Evolutionary conservation across 2,888 invertebrate genomes (phyloP).

Genomic region (Stratiomys singularior): DNA sequence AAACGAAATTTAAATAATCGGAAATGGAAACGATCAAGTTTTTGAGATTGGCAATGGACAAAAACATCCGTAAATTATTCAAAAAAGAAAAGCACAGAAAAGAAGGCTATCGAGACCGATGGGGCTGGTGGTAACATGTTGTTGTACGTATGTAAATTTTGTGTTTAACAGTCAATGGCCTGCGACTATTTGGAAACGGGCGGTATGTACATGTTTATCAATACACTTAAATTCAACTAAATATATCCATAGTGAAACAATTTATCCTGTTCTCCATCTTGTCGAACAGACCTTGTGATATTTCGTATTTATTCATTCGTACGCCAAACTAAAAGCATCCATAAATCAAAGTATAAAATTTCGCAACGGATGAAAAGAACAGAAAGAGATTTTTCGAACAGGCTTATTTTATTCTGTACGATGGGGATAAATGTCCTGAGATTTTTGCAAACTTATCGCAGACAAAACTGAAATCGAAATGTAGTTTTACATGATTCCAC

Average conservation of each 20-base stretch:
- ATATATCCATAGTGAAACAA: neutral
- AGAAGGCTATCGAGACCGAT: no score
- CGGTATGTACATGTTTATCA: neutral
- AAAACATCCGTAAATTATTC: constrained; percentile 40
- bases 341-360: constrained; percentile 41
- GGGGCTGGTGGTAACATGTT: constrained; percentile 20
- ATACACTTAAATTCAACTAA: neutral
- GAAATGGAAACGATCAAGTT: constrained; percentile 45
- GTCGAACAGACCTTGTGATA: neutral
- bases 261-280: neutral
- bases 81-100: no score
- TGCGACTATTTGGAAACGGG: neutral
- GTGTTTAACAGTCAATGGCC: constrained; percentile 37
- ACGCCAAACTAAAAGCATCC: constrained; percentile 43
- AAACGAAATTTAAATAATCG: constrained; percentile 34
- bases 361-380: neutral
- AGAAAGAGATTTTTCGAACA: neutral
- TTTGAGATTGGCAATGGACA: constrained; percentile 38
- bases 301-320: constrained; percentile 26
- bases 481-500: neutral
- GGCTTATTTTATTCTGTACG: no score
- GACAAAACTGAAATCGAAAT: no score
- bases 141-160: constrained; percentile 35
- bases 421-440: no score
- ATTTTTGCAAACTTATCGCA: no score